Evolutionary conservation across 2,888 invertebrate genomes (phyloP), one percentile per base, ranked within the genome.

Genomic region (Cosmia pyralina): DNA sequence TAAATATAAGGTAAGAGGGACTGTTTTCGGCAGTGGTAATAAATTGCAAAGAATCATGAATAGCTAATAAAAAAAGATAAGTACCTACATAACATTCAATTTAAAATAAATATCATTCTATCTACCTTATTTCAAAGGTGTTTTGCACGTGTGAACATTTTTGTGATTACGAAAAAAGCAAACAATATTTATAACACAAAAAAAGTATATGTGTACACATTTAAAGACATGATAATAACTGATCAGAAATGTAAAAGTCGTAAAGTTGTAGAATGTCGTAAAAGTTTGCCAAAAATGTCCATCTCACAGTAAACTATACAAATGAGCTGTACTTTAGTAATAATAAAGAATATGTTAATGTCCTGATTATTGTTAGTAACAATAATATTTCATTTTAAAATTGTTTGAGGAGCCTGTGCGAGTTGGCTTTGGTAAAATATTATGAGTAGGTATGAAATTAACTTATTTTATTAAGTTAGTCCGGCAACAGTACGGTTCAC

Each of bases 1-100:
- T 79, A 19, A 60, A 34, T 38, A 38, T 38, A 77, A 55, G 83
- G 66, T 62, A 70, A 46, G 58, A 19, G 67, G 19, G 41, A 63
- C 69, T 75, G 69, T 68, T 66, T 55, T 52, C 53, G 55, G 50
- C 64, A 70, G 22, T 28, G 1, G 1, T 17, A 62, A 46, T 46
- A 17, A 2, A 17, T 62, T 19, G 7, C 13, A 28, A 22, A 22
- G 0, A 41, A 22, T n/a, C 41, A 15, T 60, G 8, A 59, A 59
- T 41, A 41, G 8, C 4, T n/a, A n/a, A n/a, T 13, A n/a, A 41
- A 57, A 17, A 57, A 15, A 1, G 1, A 4, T 38, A 55, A 17
- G 22, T 28, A 28, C 28, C 3, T 38, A 38, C 38, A 2, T 38
- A 38, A 60, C 15, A 8, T 38, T 15, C 2, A 41, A 22, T 41